Evolutionary conservation across 2,888 invertebrate genomes (phyloP), one percentile per base, ranked within the genome.

Genomic region (Argynnis bischoffii): DNA sequence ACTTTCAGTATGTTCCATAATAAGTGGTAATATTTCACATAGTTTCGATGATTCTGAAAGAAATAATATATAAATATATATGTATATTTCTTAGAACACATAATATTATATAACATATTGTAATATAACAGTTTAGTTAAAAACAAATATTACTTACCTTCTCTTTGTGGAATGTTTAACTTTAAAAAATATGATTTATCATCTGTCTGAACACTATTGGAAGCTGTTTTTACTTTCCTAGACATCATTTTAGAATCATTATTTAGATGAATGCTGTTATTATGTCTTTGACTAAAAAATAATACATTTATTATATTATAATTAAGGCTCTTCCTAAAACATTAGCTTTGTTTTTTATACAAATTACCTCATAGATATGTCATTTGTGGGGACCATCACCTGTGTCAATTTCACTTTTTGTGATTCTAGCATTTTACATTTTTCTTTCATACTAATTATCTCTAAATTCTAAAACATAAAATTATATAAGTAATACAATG

Each of bases 371-470:
- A 78, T 75, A 55, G 83, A 81, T 74, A 86, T 81, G 64, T 89
- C 88, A 84, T 87, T 85, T 54, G 77, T 81, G 14, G 81, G 75
- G 3, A 90, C 76, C 31, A 82, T 86, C 6, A 90, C 82, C 78
- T 91, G 91, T 15, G 88, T 90, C 63, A 92, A 71, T 74, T 82
- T 92, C 4, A 92, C 79, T 81, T 90, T 93, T 14, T 80, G 81
- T 11, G 90, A 90, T 73, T 93, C 92, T 63, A 93, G 76, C 77
- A 88, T 85, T 72, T 87, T 88, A 71, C 90, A 92, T 78, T 92
- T 93, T 74, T 94, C 94, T 76, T 94, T 94, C 55, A 93, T 79
- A 75, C 93, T 94, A 64, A 92, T 90, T 77, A 94, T 92, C 86
- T 94, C 94, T 47, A 94, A 79, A 81, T 93, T 93, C 94, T 94